These are phyloP conservation scores for Odontophorus gujanensis DNA, from an alignment of 2,113 vertebrate species.

Conservation along the genomic window DNA sequence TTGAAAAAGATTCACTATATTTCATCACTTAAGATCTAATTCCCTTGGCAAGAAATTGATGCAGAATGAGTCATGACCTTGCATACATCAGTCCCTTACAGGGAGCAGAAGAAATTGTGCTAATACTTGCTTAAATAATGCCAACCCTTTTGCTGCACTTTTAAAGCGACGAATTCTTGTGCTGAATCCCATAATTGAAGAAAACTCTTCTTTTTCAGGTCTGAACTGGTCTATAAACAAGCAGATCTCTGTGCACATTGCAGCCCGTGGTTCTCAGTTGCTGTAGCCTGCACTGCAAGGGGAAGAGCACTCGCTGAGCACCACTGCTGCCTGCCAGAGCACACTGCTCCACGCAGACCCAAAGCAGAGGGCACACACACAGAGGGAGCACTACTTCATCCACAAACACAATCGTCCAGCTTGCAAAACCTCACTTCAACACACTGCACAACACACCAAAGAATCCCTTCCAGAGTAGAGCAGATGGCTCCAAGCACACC, in stretches of 20 bases:
- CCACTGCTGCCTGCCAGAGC: background rate
- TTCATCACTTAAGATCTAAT: constrained; percentile 28
- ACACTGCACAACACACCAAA: background rate
- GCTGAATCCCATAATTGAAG: background rate
- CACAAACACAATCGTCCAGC: background rate
- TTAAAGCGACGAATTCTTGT: background rate
- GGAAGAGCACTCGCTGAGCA: background rate
- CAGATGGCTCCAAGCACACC: background rate
- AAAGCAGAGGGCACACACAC: background rate
- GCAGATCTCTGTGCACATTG: background rate
- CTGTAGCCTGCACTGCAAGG: background rate
- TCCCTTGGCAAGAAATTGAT: constrained; percentile 37
- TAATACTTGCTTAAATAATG: background rate
- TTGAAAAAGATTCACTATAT: background rate
- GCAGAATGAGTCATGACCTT: background rate
- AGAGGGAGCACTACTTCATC: background rate
- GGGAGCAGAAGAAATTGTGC: background rate
- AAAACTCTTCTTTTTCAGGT: background rate
- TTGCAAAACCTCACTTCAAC: background rate
- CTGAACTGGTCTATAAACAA: background rate
- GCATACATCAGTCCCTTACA: background rate
- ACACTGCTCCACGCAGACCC: fast-evolving
- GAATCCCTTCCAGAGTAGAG: background rate
- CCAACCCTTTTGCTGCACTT: background rate
- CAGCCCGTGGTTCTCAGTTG: background rate